Conservation (phyloP, 2,113 vertebrate species). For the Sturnus vulgaris region DNA sequence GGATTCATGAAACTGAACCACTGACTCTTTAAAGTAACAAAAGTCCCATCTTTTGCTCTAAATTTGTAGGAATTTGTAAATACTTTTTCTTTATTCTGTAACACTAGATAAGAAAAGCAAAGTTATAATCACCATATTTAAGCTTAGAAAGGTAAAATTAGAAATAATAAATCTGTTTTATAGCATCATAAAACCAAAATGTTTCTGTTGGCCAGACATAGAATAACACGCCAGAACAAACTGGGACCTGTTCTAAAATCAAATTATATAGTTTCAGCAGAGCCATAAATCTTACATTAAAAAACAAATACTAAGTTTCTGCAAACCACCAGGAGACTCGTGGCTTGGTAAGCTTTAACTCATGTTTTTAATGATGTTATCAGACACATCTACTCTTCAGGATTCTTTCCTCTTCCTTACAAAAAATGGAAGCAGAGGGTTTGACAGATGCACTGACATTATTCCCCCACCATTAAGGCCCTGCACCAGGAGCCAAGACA, state of each 20-base stretch:
- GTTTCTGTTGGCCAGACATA: neutral
- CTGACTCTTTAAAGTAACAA: constrained; percentile 86
- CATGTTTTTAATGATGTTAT: neutral
- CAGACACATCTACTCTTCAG: neutral
- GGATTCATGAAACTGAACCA: constrained; percentile 96
- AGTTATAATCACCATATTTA: neutral
- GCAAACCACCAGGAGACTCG: neutral
- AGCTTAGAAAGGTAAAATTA: neutral
- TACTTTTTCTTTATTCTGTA: constrained; percentile 89
- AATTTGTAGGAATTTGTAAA: constrained; percentile 90
- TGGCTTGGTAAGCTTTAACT: neutral
- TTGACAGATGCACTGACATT: neutral
- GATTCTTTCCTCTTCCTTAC: neutral
- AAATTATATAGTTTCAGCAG: neutral
- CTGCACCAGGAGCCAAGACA: neutral
- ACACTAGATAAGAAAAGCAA: constrained; percentile 70
- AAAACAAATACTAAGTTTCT: neutral
- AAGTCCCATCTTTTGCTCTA: constrained; percentile 86
- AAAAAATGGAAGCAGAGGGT: neutral
- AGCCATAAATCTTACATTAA: neutral
- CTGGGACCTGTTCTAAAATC: neutral
- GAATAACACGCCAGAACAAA: neutral
- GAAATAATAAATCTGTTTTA: neutral
- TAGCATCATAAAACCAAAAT: neutral
- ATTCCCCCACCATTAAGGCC: neutral